phyloP scores from a whole-genome alignment of 2,888 invertebrate species.

The Meteorus cinctellus region DNA sequence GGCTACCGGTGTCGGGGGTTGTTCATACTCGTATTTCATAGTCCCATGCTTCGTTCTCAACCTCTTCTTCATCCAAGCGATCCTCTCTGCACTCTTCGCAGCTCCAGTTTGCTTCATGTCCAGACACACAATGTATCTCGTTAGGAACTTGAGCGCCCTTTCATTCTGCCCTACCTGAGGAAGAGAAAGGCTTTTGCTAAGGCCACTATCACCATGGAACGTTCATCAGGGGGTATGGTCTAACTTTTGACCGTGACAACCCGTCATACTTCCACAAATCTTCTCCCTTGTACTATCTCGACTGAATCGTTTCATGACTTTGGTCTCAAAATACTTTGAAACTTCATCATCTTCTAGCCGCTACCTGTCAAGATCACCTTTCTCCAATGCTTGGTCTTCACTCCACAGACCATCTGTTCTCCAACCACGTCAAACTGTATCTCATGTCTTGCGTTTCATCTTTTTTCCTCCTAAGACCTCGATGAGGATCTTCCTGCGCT shows the following conservation, averaged over 20 bases:
- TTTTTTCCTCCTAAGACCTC: constrained; percentile 1
- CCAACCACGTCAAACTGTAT: background rate
- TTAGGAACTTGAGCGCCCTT: constrained; percentile 66
- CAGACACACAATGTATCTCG: constrained; percentile 63
- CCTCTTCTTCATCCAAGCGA: constrained; percentile 25
- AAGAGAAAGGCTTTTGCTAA: constrained; percentile 29
- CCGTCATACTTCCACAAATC: constrained; percentile 40
- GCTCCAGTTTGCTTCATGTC: constrained; percentile 65
- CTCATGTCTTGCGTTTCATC: constrained; percentile 1
- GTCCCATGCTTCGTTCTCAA: constrained; percentile 44
- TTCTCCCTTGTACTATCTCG: constrained; percentile 26
- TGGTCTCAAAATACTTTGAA: constrained; percentile 36
- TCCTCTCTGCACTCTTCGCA: constrained; percentile 42
- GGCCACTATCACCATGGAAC: constrained; percentile 40
- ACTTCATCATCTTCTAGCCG: constrained; percentile 34
- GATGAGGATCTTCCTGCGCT: constrained; percentile 8
- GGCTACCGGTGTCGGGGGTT: constrained; percentile 49
- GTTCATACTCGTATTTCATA: constrained; percentile 65
- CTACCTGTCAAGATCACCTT: constrained; percentile 32
- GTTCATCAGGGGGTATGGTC: constrained; percentile 44
- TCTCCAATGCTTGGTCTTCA: constrained; percentile 2
- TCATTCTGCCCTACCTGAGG: background rate
- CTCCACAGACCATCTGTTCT: constrained; percentile 17
- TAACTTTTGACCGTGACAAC: constrained; percentile 50
- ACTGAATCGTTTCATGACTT: constrained; percentile 28